phyloP scores from a whole-genome alignment of 2,113 vertebrate species.

The Leucopsar rothschildi region DNA sequence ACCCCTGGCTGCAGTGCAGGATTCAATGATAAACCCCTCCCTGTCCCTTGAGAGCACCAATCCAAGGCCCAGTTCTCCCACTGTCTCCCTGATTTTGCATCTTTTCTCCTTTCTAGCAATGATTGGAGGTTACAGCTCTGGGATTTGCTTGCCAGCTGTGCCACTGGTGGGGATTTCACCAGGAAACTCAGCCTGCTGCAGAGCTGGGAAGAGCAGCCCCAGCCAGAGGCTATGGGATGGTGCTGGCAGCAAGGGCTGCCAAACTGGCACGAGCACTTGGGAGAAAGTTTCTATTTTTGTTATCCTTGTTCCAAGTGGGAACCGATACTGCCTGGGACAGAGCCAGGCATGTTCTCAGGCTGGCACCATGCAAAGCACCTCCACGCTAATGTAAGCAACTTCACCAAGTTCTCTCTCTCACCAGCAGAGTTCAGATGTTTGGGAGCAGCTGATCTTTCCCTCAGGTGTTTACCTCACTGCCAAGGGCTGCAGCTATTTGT shows the following conservation, averaged over 20 bases:
- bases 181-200: not conserved
- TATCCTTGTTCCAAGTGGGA: constrained; percentile 4
- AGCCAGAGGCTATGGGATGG: constrained; percentile 4
- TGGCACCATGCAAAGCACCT: not conserved
- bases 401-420: not conserved
- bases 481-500: not conserved
- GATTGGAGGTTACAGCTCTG: not conserved
- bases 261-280: not conserved
- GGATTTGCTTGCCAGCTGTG: not conserved
- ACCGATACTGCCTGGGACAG: not conserved
- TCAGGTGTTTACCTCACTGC: not conserved
- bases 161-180: not conserved
- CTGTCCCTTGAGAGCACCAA: not conserved
- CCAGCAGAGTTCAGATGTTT: not conserved
- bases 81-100: not conserved
- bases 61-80: not conserved
- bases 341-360: constrained; percentile 23
- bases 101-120: not conserved
- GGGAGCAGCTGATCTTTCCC: not conserved
- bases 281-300: constrained; percentile 47
- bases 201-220: not conserved
- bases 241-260: not conserved
- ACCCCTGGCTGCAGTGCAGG: rapidly evolving
- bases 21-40: rapidly evolving
- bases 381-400: not conserved